phyloP scores from a whole-genome alignment of 2,113 vertebrate species.

The Albula goreensis region DNA sequence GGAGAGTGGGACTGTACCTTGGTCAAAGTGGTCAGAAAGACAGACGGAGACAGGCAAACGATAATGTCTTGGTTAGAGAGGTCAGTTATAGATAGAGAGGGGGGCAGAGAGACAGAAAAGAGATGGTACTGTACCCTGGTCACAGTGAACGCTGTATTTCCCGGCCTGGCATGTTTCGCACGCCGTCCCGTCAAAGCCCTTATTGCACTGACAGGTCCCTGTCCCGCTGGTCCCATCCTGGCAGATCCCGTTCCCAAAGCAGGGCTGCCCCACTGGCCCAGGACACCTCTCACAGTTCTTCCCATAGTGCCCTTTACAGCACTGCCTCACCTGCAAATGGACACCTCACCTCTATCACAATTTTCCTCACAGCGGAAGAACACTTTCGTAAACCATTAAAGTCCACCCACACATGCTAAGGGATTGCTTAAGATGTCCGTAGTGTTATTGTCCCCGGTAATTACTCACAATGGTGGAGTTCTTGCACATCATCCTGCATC shows the following conservation, averaged over 20 bases:
- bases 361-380: neutral
- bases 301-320: constrained; percentile 85
- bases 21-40: neutral
- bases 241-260: constrained; percentile 81
- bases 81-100: neutral
- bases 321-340: constrained; percentile 68
- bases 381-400: neutral
- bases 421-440: no score
- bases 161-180: constrained; percentile 78
- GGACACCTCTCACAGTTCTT: constrained; percentile 86
- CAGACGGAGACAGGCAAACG: neutral
- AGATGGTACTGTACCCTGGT: constrained; percentile 76
- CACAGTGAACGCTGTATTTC: constrained; percentile 79
- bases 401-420: neutral
- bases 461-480: constrained; percentile 68
- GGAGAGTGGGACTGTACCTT: neutral
- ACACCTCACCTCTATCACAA: neutral
- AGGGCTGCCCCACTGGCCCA: constrained; percentile 61
- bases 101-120: neutral
- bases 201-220: constrained; percentile 73
- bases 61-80: neutral
- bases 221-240: constrained; percentile 78
- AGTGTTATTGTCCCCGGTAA: no score
- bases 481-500: constrained; percentile 74
- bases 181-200: constrained; percentile 78